Evolutionary conservation across 2,113 vertebrate species (phyloP), one percentile per base, ranked within the genome.

Genomic region (Cavia aperea): DNA sequence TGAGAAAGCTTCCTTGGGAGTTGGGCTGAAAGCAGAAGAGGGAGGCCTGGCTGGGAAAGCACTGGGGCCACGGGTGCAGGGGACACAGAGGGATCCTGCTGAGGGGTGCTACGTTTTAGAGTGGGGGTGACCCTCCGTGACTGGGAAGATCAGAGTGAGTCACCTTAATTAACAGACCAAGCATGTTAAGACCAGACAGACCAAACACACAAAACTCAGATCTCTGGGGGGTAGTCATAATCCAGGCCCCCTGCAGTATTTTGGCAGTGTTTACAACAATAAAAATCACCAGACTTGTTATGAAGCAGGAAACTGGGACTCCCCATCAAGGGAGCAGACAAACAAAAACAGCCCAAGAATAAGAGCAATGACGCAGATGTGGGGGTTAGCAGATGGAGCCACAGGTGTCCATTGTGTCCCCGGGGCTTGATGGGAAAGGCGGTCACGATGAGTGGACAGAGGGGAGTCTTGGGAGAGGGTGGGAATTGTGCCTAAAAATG

Each of bases 1-100:
- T 95, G 90, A 86, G 91, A 95, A 94, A 93, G 89, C 91, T 93
- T 88, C 91, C 95, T 93, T 90, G 81, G 95, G 92, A 94, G 95
- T 96, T 91, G 86, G 75, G 88, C 75, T 77, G 87, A 84, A 92
- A 66, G 83, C 36, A 83, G 83, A 79, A 68, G 85, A 79, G 63
- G 29, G 60, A 60, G 79, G 29, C 19, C 7, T 13, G 63, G 51
- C 29, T 7, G 68, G 75, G 92, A 36, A 36, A 60, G 81, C 51
- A 29, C 79, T 58, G 62, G 68, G 39, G 14, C 43, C 29, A 6
- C 5, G 43, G 77, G 51, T 18, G 31, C 51, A 26, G 24, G 73
- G 43, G 73, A 29, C 13, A 9, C 39, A 51, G 51, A 21, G 18
- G 4, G 49, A 29, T 10, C 26, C 49, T 4, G 51, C 49, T 26